These are phyloP conservation scores for Operophtera brumata DNA, from an alignment of 2,888 invertebrate genomes.

Conservation along the genomic window DNA sequence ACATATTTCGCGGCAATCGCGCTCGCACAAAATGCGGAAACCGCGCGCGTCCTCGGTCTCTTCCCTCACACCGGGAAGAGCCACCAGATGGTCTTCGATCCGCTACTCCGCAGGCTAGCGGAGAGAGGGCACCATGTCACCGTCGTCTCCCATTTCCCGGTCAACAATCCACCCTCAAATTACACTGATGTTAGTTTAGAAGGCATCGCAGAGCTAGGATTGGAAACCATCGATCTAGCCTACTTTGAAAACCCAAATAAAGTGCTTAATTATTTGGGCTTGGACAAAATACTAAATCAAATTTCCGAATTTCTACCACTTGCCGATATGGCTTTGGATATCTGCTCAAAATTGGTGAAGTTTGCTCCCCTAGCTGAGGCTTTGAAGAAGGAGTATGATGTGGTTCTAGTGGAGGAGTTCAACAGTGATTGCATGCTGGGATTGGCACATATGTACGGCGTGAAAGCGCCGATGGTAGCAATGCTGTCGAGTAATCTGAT, in stretches of 20 bases:
- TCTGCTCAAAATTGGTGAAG: constrained; percentile 64
- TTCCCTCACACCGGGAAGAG: constrained; percentile 82
- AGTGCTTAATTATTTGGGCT: constrained; percentile 44
- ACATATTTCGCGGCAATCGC: constrained; percentile 43
- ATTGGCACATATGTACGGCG: constrained; percentile 75
- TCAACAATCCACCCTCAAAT: constrained; percentile 66
- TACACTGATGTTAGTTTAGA: constrained; percentile 69
- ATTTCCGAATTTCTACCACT: constrained; percentile 53
- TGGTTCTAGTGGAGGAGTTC: constrained; percentile 82
- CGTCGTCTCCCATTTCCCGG: constrained; percentile 81
- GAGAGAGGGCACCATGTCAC: constrained; percentile 82
- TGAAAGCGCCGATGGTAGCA: constrained; percentile 78
- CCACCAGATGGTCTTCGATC: constrained; percentile 82
- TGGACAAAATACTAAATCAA: constrained; percentile 50
- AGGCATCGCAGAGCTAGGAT: constrained; percentile 57
- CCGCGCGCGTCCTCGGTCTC: constrained; percentile 78
- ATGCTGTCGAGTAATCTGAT: constrained; percentile 79
- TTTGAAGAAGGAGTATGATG: constrained; percentile 78
- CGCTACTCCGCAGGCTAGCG: constrained; percentile 76
- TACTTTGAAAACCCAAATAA: constrained; percentile 48
- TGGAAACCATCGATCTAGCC: constrained; percentile 59
- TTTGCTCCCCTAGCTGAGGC: constrained; percentile 60
- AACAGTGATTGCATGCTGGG: constrained; percentile 84
- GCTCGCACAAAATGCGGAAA: constrained; percentile 44
- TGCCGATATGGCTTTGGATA: constrained; percentile 53